Conservation (phyloP, 2,888 invertebrate genomes). For the Spilosoma lubricipeda region DNA sequence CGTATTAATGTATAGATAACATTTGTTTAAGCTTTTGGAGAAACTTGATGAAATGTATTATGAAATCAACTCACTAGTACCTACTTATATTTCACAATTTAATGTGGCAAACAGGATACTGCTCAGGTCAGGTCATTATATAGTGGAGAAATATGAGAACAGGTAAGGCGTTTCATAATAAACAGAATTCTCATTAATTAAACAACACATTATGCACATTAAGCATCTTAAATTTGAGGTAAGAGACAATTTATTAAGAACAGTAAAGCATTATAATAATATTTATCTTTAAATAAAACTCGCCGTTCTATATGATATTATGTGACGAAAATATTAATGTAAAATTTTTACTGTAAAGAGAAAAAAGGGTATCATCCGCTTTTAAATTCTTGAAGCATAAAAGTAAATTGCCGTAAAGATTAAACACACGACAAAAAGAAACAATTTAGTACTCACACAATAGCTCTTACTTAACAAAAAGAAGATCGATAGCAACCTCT, state of each 20-base stretch:
- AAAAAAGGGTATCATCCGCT: not conserved
- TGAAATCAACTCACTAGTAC: no score
- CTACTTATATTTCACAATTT: no score
- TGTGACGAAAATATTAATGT: not conserved
- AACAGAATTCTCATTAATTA: no score
- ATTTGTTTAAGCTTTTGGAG: no score
- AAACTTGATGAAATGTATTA: no score
- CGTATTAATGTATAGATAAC: no score
- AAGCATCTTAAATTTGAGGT: not conserved
- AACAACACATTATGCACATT: no score
- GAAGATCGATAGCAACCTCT: conserved; percentile 15
- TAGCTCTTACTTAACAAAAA: conserved; percentile 15
- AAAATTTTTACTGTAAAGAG: not conserved
- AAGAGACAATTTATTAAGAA: not conserved
- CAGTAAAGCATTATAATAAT: not conserved
- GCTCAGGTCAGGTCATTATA: no score
- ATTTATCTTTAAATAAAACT: not conserved
- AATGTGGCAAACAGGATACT: no score
- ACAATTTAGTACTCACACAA: conserved; percentile 21
- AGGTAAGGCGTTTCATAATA: no score
- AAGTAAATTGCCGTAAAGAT: conserved; percentile 16
- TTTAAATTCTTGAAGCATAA: conserved; percentile 11
- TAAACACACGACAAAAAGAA: conserved; percentile 14
- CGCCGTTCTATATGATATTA: not conserved
- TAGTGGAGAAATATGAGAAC: no score